Base-by-base conservation (phyloP, 2,113 vertebrate species). In the Tetrao urogallus region DNA sequence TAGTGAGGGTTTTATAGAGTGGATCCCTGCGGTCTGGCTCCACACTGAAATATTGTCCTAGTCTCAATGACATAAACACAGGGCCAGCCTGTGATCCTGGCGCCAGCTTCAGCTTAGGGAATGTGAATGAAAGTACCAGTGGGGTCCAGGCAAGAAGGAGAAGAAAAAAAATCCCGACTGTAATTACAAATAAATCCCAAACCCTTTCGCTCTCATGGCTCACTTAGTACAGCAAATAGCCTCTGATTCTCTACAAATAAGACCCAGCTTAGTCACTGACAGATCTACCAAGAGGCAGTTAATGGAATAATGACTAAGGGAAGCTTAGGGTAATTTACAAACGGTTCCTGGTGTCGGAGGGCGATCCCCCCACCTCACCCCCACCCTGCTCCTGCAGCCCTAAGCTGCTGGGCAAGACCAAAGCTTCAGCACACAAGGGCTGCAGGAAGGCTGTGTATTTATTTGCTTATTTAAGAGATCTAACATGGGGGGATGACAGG, bases 31-130 rank as follows among this genome's bases (percentile, higher is more conserved):
- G 97, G 98, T 97, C 97, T 98, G 97, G 98, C 97, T 98, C 98
- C 98, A 98, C 98, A 98, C 98, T 98, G 98, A 98, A 98, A 98
- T 98, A 98, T 98, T 98, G 98, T 98, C 98, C 98, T 97, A 93
- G 96, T 97, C 98, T 98, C 98, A 97, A 97, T 98, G 98, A 98
- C 98, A 98, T 98, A 98, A 98, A 98, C 98, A 98, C 97, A 98
- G 98, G 96, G 97, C 97, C 97, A 98, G 97, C 97, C 94, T 97
- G 96, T 97, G 98, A 97, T 97, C 97, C 98, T 98, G 98, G 98
- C 98, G 98, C 98, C 98, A 98, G 98, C 96, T 92, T 96, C 97
- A 97, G 97, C 97, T 95, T 96, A 87, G 97, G 97, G 97, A 97
- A 98, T 98, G 98, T 97, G 98, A 97, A 98, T 98, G 98, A 96